A percentile compares a stretch with the other conserved stretches of the same genome.
Evolutionary conservation across 1,140 invertebrate species (phyloP).

Genomic region (Bombus impatiens): DNA sequence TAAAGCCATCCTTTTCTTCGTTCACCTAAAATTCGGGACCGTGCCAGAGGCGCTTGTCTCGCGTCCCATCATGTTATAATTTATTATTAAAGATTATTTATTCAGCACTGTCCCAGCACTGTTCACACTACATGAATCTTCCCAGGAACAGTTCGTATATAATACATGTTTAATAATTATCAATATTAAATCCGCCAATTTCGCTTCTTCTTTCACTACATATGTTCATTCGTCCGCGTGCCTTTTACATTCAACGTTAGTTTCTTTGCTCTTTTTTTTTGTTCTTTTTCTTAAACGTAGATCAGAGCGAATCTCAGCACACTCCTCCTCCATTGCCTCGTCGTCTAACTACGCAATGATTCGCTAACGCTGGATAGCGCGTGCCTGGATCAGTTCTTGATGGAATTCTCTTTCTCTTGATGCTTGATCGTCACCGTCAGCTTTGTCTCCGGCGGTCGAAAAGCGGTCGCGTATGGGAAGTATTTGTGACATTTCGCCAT

Average conservation of each 20-base stretch:
- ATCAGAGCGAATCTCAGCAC: slow-evolving; percentile 23
- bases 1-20: slow-evolving; percentile 57
- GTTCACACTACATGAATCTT: slow-evolving; percentile 61
- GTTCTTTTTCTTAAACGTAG: slow-evolving; percentile 21
- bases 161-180: slow-evolving; percentile 56
- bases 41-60: slow-evolving; percentile 7
- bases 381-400: slow-evolving; percentile 80
- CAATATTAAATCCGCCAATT: slow-evolving; percentile 61
- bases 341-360: slow-evolving; percentile 64
- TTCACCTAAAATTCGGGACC: slow-evolving; percentile 66
- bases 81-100: slow-evolving; percentile 73
- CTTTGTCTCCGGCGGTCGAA: slow-evolving; percentile 82
- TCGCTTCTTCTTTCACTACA: slow-evolving; percentile 25
- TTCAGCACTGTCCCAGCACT: slow-evolving; percentile 53
- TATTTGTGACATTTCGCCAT: slow-evolving; percentile 87
- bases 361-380: slow-evolving; percentile 54
- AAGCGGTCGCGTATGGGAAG: slow-evolving; percentile 89
- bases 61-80: slow-evolving; percentile 63
- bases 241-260: not conserved
- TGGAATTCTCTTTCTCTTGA: slow-evolving; percentile 80
- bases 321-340: slow-evolving; percentile 56
- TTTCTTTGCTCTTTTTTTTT: slow-evolving; percentile 8
- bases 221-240: slow-evolving; percentile 19
- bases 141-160: slow-evolving; percentile 64
- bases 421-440: slow-evolving; percentile 68